phyloP scores from a whole-genome alignment of 2,797 vertebrate species.

The Lithobates pipiens region DNA sequence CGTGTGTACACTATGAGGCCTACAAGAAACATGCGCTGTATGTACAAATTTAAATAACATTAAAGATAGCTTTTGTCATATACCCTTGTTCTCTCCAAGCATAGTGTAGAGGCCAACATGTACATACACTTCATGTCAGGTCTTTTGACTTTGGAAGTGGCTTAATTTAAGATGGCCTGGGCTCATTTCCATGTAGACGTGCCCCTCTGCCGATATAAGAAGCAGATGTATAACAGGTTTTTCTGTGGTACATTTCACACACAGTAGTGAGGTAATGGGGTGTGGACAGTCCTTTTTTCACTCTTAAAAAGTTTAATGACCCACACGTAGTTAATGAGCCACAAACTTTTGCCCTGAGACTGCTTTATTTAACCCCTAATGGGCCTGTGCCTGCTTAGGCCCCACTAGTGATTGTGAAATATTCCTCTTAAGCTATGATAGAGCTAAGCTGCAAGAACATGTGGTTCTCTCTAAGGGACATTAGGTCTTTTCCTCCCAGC shows the following conservation, averaged over 20 bases:
- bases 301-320: not conserved
- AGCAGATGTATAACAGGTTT: not conserved
- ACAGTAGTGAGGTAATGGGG: conserved; percentile 1
- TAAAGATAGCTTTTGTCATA: too few species aligned
- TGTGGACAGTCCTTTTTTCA: not conserved
- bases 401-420: conserved; percentile 8
- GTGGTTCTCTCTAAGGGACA: conserved; percentile 30
- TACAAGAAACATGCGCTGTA: too few species aligned
- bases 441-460: conserved; percentile 16
- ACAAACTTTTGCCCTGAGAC: not conserved
- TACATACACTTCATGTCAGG: not conserved
- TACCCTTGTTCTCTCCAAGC: too few species aligned
- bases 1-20: too few species aligned
- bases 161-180: not conserved
- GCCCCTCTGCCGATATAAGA: not conserved
- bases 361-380: conserved; percentile 23
- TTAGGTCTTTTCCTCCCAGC: conserved; percentile 44
- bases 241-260: not conserved
- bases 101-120: not conserved
- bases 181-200: not conserved
- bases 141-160: not conserved
- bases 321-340: not conserved
- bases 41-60: not conserved
- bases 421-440: not conserved
- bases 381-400: not conserved